phyloP scores from a whole-genome alignment of 2,113 vertebrate species.

The Anoura caudifer region DNA sequence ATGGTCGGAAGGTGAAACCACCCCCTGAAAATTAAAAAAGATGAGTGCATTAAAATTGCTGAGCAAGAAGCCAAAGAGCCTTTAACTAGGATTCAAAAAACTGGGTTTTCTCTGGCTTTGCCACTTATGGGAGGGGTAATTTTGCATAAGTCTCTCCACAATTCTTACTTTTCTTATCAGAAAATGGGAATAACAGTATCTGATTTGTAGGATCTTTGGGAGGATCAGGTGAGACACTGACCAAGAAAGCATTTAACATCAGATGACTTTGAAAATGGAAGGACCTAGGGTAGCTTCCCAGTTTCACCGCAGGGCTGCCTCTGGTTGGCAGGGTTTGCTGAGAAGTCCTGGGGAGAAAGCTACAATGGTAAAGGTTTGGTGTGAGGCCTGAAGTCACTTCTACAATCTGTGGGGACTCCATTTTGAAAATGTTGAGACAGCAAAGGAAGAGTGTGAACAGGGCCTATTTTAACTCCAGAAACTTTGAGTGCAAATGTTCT shows the following conservation, averaged over 20 bases:
- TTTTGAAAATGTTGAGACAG: background rate
- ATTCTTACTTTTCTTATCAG: background rate
- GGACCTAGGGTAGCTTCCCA: background rate
- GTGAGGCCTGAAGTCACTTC: background rate
- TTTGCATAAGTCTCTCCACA: background rate
- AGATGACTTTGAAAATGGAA: background rate
- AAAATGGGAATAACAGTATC: background rate
- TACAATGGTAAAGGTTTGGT: background rate
- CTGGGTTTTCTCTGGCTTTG: background rate
- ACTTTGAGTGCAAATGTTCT: background rate
- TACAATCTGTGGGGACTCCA: background rate
- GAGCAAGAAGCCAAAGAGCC: background rate
- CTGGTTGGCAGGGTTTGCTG: background rate
- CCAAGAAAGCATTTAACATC: background rate
- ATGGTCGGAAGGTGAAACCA: background rate
- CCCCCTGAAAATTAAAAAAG: background rate
- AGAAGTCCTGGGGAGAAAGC: background rate
- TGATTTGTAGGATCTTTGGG: background rate
- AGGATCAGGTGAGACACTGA: background rate
- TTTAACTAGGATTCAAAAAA: background rate
- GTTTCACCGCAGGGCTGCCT: background rate
- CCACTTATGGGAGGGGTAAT: background rate
- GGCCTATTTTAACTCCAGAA: background rate
- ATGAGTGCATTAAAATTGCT: background rate
- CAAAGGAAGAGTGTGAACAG: background rate